Conservation (phyloP, 2,113 vertebrate species). For the Catagonus wagneri region DNA sequence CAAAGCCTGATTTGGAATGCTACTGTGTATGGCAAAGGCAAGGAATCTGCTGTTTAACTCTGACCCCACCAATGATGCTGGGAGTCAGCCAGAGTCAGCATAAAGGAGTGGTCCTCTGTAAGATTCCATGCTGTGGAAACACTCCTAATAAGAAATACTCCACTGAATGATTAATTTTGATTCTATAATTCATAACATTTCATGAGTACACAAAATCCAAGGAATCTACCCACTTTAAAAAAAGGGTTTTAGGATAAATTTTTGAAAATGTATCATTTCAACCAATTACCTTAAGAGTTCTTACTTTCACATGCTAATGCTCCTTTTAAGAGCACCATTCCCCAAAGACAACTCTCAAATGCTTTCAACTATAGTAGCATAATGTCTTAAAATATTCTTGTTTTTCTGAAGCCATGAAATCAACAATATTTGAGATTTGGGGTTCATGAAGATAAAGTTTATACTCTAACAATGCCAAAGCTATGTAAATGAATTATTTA, state of each 20-base stretch:
- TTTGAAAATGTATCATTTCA: constrained; percentile 32
- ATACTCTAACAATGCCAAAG: constrained; percentile 46
- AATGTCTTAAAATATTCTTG: not conserved
- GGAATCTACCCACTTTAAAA: not conserved
- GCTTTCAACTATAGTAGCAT: not conserved
- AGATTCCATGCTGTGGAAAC: constrained; percentile 20
- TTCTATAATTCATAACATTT: constrained; percentile 37
- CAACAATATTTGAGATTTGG: constrained; percentile 4
- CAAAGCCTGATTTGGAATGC: not conserved
- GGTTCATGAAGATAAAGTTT: constrained; percentile 52
- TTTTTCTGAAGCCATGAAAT: constrained; percentile 27
- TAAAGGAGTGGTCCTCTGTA: not conserved
- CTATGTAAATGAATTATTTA: constrained; percentile 24
- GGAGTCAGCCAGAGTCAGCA: constrained; percentile 5
- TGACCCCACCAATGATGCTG: not conserved
- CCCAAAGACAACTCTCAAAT: constrained; percentile 31
- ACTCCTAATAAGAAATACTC: constrained; percentile 31
- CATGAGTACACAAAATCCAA: constrained; percentile 27
- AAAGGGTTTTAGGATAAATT: constrained; percentile 26
- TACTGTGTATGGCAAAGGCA: constrained; percentile 2
- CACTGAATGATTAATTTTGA: constrained; percentile 13
- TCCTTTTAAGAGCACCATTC: constrained; percentile 38
- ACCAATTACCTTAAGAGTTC: not conserved
- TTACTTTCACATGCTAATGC: constrained; percentile 41
- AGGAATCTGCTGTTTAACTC: not conserved